Percentiles rank a stretch among this genome's conserved stretches.
These are phyloP conservation scores for Rhombomys opimus DNA, from an alignment of 2,113 vertebrate genomes.

Conservation along the genomic window DNA sequence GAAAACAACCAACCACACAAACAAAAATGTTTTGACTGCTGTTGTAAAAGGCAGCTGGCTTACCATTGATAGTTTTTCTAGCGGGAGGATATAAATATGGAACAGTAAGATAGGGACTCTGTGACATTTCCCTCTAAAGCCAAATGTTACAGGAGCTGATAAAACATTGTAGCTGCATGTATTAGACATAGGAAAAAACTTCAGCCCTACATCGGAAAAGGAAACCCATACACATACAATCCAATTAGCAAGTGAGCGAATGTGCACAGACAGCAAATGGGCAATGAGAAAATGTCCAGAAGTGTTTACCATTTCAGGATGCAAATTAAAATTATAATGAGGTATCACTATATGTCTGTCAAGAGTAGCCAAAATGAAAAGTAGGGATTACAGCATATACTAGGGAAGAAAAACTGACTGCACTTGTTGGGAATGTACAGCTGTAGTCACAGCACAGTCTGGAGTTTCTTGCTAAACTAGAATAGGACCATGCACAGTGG, in stretches of 20 bases:
- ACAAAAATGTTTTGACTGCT: background rate
- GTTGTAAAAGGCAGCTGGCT: slow-evolving; percentile 57
- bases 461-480: background rate
- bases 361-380: slow-evolving; percentile 11
- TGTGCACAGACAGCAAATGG: background rate
- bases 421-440: background rate
- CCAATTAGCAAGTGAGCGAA: slow-evolving; percentile 12
- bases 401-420: background rate
- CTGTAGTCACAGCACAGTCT: background rate
- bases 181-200: slow-evolving; percentile 6
- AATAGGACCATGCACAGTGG: background rate
- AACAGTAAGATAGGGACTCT: slow-evolving; percentile 59
- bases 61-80: slow-evolving; percentile 61
- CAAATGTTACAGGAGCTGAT: slow-evolving; percentile 60
- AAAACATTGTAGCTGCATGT: slow-evolving; percentile 41
- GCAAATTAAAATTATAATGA: background rate
- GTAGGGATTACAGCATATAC: background rate
- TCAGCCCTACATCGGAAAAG: background rate
- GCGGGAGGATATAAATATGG: slow-evolving; percentile 70
- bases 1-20: background rate
- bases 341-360: background rate
- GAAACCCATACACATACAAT: background rate
- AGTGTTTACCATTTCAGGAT: background rate
- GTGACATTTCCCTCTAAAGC: slow-evolving; percentile 26
- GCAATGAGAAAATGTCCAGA: background rate